Evolutionary conservation across 1,140 invertebrate genomes (phyloP).

Genomic region (Drosophila arawakana): DNA sequence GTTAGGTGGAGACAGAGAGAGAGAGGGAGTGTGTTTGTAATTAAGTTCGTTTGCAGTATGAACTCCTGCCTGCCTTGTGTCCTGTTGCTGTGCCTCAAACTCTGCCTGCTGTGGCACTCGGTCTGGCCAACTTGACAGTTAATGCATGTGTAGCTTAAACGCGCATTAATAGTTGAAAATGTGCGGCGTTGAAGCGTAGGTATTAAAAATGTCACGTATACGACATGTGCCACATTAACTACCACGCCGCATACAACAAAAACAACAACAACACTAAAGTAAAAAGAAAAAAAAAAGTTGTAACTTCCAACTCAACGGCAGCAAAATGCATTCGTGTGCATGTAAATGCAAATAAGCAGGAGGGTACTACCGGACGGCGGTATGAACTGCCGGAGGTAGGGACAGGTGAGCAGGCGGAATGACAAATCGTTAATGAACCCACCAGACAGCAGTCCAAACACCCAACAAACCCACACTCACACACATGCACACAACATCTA

Average conservation of each 20-base stretch:
- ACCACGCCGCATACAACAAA: slow-evolving; percentile 71
- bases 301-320: slow-evolving; percentile 51
- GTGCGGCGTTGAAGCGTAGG: slow-evolving; percentile 81
- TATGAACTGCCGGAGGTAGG: not conserved
- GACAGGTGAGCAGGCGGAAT: slow-evolving; percentile 46
- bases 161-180: slow-evolving; percentile 82
- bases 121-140: slow-evolving; percentile 58
- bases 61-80: not conserved
- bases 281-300: slow-evolving; percentile 19
- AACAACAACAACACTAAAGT: slow-evolving; percentile 18
- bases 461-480: not conserved
- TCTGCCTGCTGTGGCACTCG: slow-evolving; percentile 14
- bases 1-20: slow-evolving; percentile 1
- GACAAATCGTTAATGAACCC: slow-evolving; percentile 74
- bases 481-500: slow-evolving; percentile 3
- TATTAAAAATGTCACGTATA: slow-evolving; percentile 83
- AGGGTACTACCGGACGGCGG: slow-evolving; percentile 12
- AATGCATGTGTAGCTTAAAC: slow-evolving; percentile 82
- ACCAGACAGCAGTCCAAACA: slow-evolving; percentile 7
- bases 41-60: slow-evolving; percentile 65
- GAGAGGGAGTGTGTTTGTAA: slow-evolving; percentile 45
- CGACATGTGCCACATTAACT: slow-evolving; percentile 81
- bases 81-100: slow-evolving; percentile 25
- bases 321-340: slow-evolving; percentile 75
- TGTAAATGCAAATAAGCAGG: slow-evolving; percentile 63